Evolutionary conservation across 1,140 invertebrate genomes (phyloP), one percentile per base, ranked within the genome.

Genomic region (Carposina sasakii): DNA sequence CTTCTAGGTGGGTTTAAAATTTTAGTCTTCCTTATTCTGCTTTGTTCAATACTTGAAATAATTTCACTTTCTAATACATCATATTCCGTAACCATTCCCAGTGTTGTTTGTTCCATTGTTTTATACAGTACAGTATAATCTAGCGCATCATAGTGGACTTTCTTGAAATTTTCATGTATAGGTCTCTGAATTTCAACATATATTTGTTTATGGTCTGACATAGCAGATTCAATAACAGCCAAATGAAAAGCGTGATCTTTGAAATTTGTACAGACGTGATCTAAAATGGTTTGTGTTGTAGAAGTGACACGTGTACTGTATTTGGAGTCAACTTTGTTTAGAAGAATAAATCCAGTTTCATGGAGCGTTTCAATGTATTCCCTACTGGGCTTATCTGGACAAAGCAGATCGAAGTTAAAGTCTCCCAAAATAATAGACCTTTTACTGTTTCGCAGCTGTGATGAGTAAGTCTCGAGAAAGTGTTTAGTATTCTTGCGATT

Each of bases 151-250:
- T 52, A 52, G 3, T 31, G 24, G 21, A 31, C 10, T 21, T n/a
- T 16, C 8, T 51, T 48, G 19, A 4, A 10, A n/a, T n/a, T n/a
- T n/a, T n/a, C n/a, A n/a, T n/a, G n/a, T n/a, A n/a, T n/a, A n/a
- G n/a, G n/a, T 24, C 46, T 52, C 3, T 52, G 40, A 15, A 52
- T 15, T 26, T 26, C 12, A 9, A 45, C 5, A 15, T 45, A 13
- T 12, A 52, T 52, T 31, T 52, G 50, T 41, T 28, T 46, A 15
- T 52, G 42, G 16, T 45, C 40, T 22, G 48, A 42, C 21, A 52
- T 16, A 10, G 49, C 40, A 10, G 42, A 40, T 16, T 45, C 20
- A 21, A 45, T 36, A 10, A 52, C 1, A 10, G 49, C 39, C 22
- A 50, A 20, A 10, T 50, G 37, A 8, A 40, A 42, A n/a, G 34